These are phyloP conservation scores for Mactromeris polynyma DNA, from an alignment of 2,888 invertebrate species.

Conservation along the genomic window DNA sequence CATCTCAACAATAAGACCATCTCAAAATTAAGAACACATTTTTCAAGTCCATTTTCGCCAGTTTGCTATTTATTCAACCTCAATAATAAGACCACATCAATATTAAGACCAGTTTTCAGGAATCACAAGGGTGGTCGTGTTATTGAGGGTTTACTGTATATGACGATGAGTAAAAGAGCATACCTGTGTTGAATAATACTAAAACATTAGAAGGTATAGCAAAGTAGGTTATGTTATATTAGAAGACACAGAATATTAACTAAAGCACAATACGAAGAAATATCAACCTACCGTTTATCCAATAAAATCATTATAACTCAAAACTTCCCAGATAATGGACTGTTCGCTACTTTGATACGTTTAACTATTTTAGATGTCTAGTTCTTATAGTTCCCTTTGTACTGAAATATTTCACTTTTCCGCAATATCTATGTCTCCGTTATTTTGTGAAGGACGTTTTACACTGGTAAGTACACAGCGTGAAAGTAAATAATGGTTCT, in stretches of 20 bases:
- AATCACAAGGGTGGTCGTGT: too few relatives aligned
- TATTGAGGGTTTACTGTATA: too few relatives aligned
- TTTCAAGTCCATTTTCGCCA: too few relatives aligned
- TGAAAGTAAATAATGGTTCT: background rate
- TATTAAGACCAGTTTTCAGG: too few relatives aligned
- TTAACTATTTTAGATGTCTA: background rate
- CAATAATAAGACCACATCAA: too few relatives aligned
- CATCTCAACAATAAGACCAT: too few relatives aligned
- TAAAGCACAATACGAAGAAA: background rate
- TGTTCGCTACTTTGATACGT: background rate
- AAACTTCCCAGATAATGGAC: background rate
- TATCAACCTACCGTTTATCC: background rate
- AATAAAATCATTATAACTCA: background rate
- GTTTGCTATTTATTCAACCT: too few relatives aligned
- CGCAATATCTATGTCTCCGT: background rate
- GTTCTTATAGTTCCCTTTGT: background rate
- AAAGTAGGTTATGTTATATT: too few relatives aligned
- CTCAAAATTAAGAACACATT: too few relatives aligned
- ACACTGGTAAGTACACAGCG: background rate
- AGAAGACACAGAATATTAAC: background rate
- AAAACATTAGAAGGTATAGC: too few relatives aligned
- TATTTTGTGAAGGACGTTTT: background rate
- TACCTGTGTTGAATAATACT: too few relatives aligned
- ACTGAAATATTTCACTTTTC: background rate
- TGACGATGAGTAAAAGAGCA: background rate